Evolutionary conservation across 1,140 invertebrate species (phyloP).

Genomic region (Vollenhovia emeryi): DNA sequence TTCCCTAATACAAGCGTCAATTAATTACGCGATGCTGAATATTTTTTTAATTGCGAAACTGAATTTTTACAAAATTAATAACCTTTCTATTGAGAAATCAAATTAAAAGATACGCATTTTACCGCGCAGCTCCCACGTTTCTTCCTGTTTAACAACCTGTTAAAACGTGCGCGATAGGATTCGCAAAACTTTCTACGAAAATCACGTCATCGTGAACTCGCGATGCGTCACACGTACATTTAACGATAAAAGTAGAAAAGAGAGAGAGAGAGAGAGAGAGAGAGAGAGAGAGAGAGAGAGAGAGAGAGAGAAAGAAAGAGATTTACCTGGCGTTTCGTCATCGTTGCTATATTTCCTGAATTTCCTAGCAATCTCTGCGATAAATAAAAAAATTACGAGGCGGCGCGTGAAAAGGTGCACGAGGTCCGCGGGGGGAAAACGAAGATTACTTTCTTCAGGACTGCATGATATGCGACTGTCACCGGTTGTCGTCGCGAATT

Average conservation of each 20-base stretch:
- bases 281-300: neutral
- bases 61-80: neutral
- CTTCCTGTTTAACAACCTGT: neutral
- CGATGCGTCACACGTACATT: neutral
- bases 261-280: neutral
- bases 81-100: neutral
- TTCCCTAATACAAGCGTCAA: neutral
- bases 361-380: neutral
- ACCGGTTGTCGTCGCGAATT: slow-evolving; percentile 3
- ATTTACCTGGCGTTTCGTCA: slow-evolving; percentile 14
- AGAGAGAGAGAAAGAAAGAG: neutral
- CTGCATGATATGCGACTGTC: slow-evolving; percentile 34
- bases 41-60: neutral
- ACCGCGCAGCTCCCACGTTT: neutral
- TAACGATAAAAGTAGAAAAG: neutral
- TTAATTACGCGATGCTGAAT: neutral
- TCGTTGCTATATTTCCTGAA: slow-evolving; percentile 3
- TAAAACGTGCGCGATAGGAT: neutral
- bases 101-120: neutral
- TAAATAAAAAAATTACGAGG: neutral
- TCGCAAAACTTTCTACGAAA: neutral
- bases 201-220: neutral
- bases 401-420: neutral
- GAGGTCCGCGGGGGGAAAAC: neutral
- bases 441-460: slow-evolving; percentile 21